Evolutionary conservation across 2,113 vertebrate species (phyloP).

Genomic region (Blennius ocellaris): DNA sequence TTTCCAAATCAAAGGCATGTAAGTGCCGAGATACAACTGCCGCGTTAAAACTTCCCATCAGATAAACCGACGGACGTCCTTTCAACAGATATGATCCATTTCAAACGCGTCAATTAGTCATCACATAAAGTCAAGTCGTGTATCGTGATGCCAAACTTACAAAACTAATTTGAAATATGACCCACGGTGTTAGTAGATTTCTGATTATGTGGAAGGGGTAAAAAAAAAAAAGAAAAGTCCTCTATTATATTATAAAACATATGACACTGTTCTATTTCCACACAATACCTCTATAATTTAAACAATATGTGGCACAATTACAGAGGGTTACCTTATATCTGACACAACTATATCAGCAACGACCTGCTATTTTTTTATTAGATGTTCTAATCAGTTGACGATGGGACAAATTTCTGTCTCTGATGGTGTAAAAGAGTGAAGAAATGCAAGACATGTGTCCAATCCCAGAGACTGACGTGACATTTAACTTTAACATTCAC

Average conservation of each 20-base stretch:
- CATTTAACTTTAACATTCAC: background rate
- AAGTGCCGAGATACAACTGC: constrained; percentile 51
- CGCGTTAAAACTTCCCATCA: constrained; percentile 49
- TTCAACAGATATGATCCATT: constrained; percentile 56
- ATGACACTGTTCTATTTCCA: background rate
- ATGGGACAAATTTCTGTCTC: background rate
- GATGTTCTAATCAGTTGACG: background rate
- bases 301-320: background rate
- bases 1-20: constrained; percentile 51
- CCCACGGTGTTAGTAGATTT: too few relatives aligned
- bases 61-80: constrained; percentile 45
- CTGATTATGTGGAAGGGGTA: too few relatives aligned
- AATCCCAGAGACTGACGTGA: background rate
- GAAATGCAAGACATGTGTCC: background rate
- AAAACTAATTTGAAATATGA: background rate
- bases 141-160: background rate
- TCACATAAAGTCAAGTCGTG: background rate
- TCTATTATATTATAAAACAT: background rate
- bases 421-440: background rate
- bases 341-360: too few relatives aligned
- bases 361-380: background rate
- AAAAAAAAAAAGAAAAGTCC: background rate
- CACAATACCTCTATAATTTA: background rate
- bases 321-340: background rate
- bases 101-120: constrained; percentile 26